Base-by-base conservation (phyloP, 2,113 vertebrate genomes). In the Urocitellus parryii region DNA sequence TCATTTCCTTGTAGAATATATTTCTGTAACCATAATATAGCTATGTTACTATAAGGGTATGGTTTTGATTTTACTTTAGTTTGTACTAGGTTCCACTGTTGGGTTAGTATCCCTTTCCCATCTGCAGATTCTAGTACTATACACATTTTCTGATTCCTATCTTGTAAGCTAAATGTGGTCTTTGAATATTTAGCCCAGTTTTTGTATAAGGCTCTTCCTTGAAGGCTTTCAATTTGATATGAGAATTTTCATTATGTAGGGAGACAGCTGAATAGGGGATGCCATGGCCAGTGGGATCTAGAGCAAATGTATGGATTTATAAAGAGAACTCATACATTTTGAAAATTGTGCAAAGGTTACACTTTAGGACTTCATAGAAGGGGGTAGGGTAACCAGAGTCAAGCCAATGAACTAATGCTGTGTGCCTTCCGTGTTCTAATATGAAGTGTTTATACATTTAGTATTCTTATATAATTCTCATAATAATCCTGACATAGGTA, bases 31-130 rank as follows among this genome's bases (percentile, higher is more conserved):
- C 29, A 11, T 94, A 67, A 27, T 73, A 39, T 94, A 89, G 32
- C 25, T 73, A 2, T 90, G 4, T 70, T 14, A 39, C 25, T 92
- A 1, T 80, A 39, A 4, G 68, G 78, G 85, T 34, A 48, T 83
- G 32, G 84, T 80, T 96, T 87, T 97, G 63, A 51, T 93, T 91
- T 97, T 83, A 82, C 9, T 80, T 91, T 82, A 79, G 22, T 95
- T 65, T 83, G 4, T 1, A 77, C 20, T 17, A 88, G 3, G 1
- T 83, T 93, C 45, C 25, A 80, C 8, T 88, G 68, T 94, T 95
- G 74, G 48, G 39, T 27, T 72, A 2, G 11, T 68, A 12, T 86
- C 84, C 53, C 22, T n/a, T 87, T 93, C 6, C 16, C 27, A 22
- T 29, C 77, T 92, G 20, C 7, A 63, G 17, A 45, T 88, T 96